Conservation (phyloP, 2,888 invertebrate species). For the Carpatolechia fugitivella region DNA sequence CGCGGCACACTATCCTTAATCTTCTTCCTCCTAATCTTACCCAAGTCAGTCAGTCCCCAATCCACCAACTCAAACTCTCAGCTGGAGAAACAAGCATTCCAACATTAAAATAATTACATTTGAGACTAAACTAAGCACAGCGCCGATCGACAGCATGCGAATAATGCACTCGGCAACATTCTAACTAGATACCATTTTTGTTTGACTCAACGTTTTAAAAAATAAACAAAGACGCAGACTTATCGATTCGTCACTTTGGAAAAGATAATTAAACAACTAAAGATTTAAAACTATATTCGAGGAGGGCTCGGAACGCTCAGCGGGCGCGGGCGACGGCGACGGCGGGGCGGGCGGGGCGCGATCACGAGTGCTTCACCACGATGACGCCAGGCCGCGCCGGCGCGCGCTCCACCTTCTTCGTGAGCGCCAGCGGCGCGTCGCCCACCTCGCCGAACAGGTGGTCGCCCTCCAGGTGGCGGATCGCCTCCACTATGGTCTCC, state of each 20-base stretch:
- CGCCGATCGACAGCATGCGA: conserved; percentile 54
- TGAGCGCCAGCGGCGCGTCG: conserved; percentile 81
- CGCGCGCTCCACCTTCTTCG: conserved; percentile 64
- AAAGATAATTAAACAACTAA: conserved; percentile 71
- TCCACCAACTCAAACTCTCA: conserved; percentile 48
- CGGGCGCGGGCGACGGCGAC: conserved; percentile 55
- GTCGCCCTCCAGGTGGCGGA: conserved; percentile 97
- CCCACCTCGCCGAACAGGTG: conserved; percentile 90
- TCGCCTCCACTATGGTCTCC: conserved; percentile 99
- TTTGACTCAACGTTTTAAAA: conserved; percentile 55
- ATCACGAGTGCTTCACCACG: conserved; percentile 93
- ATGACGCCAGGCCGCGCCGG: conserved; percentile 93
- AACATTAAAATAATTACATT: conserved; percentile 59
- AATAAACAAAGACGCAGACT: conserved; percentile 71
- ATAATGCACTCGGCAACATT: conserved; percentile 50
- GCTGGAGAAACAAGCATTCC: conserved; percentile 50
- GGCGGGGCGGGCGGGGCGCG: conserved; percentile 44
- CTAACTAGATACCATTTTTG: conserved; percentile 45
- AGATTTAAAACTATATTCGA: conserved; percentile 73
- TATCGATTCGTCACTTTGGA: conserved; percentile 76
- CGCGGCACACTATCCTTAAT: conserved; percentile 53
- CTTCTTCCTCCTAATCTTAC: conserved; percentile 53
- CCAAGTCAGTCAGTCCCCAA: conserved; percentile 64
- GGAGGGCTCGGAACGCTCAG: conserved; percentile 65
- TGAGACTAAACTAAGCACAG: conserved; percentile 74